Percentiles rank a stretch among this genome's conserved stretches.
phyloP scores from a whole-genome alignment of 2,888 invertebrate genomes.

The Ornithoptera priamus region DNA sequence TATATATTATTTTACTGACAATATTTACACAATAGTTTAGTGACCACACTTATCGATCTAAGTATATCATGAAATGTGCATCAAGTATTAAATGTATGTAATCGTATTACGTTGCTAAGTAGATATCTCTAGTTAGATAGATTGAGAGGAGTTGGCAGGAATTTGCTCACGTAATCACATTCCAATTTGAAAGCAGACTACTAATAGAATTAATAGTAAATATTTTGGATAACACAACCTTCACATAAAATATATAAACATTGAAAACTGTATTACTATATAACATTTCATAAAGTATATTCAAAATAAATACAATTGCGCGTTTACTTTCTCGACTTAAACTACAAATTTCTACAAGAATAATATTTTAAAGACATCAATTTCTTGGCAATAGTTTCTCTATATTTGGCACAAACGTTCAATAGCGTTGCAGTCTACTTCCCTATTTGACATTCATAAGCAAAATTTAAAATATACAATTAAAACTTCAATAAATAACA shows the following conservation, averaged over 20 bases:
- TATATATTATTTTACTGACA: slow-evolving; percentile 69
- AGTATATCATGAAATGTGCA: slow-evolving; percentile 77
- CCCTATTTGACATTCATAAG: slow-evolving; percentile 26
- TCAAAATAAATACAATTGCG: slow-evolving; percentile 41
- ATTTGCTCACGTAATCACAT: slow-evolving; percentile 72
- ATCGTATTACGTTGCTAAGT: slow-evolving; percentile 71
- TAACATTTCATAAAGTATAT: slow-evolving; percentile 32
- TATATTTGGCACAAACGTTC: slow-evolving; percentile 26
- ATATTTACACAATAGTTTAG: slow-evolving; percentile 77
- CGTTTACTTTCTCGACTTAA: slow-evolving; percentile 19
- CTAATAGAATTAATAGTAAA: slow-evolving; percentile 50
- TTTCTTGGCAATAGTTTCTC: slow-evolving; percentile 20
- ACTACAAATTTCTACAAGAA: slow-evolving; percentile 32
- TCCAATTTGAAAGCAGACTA: slow-evolving; percentile 53
- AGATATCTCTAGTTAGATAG: slow-evolving; percentile 43
- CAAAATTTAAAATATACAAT: slow-evolving; percentile 19
- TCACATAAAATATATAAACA: slow-evolving; percentile 60
- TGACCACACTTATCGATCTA: slow-evolving; percentile 80
- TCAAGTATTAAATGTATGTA: slow-evolving; percentile 65
- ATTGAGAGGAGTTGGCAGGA: slow-evolving; percentile 71
- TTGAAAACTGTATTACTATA: slow-evolving; percentile 28
- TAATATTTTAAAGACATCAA: slow-evolving; percentile 27
- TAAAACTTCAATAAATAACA: slow-evolving; percentile 24
- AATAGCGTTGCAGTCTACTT: slow-evolving; percentile 21
- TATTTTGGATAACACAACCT: slow-evolving; percentile 57